Percentiles rank a stretch among this genome's conserved stretches.
Evolutionary conservation across 30 jellyfish, hydroid and myxozoan species (phyloP).

Genomic region (Cassiopea xamachana): DNA sequence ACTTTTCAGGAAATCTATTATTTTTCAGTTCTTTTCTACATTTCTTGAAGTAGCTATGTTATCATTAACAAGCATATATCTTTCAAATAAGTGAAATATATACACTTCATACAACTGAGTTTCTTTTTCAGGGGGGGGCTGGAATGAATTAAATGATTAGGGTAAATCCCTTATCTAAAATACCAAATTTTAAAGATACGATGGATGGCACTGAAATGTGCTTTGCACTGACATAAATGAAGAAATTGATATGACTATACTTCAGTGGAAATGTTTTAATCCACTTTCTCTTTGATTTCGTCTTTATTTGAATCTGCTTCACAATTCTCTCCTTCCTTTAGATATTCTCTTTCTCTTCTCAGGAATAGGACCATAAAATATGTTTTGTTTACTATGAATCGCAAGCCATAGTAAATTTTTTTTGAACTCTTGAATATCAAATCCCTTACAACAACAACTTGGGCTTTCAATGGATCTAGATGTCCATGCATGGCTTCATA

Average conservation of each 20-base stretch:
- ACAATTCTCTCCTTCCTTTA: conserved; percentile 61
- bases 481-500: conserved; percentile 88
- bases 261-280: neutral
- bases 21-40: no score
- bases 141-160: no score
- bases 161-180: no score
- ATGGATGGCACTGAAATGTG: neutral
- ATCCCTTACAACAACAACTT: conserved; percentile 82
- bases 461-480: conserved; percentile 95
- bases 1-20: no score
- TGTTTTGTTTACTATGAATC: conserved; percentile 72
- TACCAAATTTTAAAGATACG: no score
- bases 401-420: conserved; percentile 71
- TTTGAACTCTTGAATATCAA: conserved; percentile 75
- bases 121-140: no score
- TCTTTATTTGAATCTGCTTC: neutral
- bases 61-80: no score
- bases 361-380: conserved; percentile 79
- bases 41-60: no score
- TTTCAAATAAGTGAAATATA: no score
- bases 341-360: conserved; percentile 88
- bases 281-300: neutral
- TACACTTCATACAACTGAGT: no score
- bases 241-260: neutral
- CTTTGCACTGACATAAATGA: neutral